Evolutionary conservation across 1,140 invertebrate genomes (phyloP).

Genomic region (Agrypnia vestita): DNA sequence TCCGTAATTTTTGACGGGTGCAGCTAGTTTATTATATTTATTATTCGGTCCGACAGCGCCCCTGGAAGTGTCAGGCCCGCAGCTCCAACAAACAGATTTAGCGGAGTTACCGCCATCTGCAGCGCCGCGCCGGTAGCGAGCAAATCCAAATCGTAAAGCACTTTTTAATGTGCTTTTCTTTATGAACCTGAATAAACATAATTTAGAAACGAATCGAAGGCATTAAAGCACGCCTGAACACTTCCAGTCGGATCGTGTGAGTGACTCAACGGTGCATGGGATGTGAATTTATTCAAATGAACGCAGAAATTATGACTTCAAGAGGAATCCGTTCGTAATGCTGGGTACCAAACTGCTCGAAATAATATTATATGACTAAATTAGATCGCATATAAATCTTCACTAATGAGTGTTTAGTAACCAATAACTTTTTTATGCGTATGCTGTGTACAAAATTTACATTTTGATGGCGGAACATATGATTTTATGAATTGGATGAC

Average conservation of each 20-base stretch:
- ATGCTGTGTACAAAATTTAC: no score
- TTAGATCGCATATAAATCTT: no score
- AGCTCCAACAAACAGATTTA: slow-evolving; percentile 1
- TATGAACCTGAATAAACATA: slow-evolving; percentile 34
- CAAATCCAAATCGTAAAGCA: slow-evolving; percentile 19
- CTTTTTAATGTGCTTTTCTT: slow-evolving; percentile 43
- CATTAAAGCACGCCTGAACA: slow-evolving; percentile 26
- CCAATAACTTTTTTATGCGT: no score
- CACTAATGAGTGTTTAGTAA: no score
- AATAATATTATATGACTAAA: no score
- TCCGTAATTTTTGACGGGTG: no score
- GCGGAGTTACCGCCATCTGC: slow-evolving; percentile 16
- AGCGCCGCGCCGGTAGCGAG: not conserved
- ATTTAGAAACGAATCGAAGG: slow-evolving; percentile 31
- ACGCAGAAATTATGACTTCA: not conserved
- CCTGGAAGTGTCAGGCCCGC: no score
- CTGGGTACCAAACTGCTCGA: no score
- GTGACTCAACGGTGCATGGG: not conserved
- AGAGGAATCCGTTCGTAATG: not conserved
- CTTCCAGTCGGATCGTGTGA: slow-evolving; percentile 7
- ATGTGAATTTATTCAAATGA: slow-evolving; percentile 26
- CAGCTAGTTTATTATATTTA: no score
- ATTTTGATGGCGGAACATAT: no score
- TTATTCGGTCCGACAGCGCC: not conserved
- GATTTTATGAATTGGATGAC: no score